Percentiles rank a stretch among this genome's conserved stretches.
These are phyloP conservation scores for Microtus montanus DNA, from an alignment of 2,113 vertebrate genomes.

Conservation along the genomic window DNA sequence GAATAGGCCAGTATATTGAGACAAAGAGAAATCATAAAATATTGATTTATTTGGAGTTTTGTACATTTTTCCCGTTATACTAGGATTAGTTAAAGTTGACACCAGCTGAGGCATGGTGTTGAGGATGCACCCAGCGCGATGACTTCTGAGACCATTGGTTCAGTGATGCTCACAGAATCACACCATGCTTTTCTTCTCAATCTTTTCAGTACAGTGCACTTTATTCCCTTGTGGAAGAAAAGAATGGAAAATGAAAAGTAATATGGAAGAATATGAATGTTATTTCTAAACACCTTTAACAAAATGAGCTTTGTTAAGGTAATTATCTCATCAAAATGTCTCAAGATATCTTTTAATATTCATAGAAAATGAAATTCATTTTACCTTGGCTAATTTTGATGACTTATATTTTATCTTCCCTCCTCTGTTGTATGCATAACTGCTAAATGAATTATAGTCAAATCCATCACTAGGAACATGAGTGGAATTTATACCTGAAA, in stretches of 20 bases:
- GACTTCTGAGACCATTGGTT: conserved; percentile 22
- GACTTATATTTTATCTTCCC: conserved; percentile 46
- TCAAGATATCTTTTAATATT: conserved; percentile 56
- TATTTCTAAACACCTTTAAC: conserved; percentile 51
- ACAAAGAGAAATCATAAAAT: conserved; percentile 41
- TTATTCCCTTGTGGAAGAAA: neutral
- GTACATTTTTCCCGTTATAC: conserved; percentile 14
- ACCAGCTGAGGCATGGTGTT: conserved; percentile 1
- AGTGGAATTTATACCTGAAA: conserved; percentile 53
- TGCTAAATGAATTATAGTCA: conserved; percentile 54
- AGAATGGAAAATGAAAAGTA: neutral
- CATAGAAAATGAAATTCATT: neutral
- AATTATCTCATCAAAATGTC: conserved; percentile 52
- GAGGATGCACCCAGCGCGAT: neutral
- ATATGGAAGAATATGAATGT: neutral
- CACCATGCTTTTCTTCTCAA: conserved; percentile 32
- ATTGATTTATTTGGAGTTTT: neutral
- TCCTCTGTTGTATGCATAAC: neutral
- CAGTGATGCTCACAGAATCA: conserved; percentile 12
- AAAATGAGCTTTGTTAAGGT: conserved; percentile 48
- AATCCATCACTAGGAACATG: conserved; percentile 28
- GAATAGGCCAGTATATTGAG: conserved; percentile 19
- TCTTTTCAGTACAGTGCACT: conserved; percentile 4
- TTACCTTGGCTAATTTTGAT: conserved; percentile 48
- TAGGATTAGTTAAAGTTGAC: neutral